Evolutionary conservation across 2,888 invertebrate species (phyloP), one percentile per base, ranked within the genome.

Genomic region (Alsophila aescularia): DNA sequence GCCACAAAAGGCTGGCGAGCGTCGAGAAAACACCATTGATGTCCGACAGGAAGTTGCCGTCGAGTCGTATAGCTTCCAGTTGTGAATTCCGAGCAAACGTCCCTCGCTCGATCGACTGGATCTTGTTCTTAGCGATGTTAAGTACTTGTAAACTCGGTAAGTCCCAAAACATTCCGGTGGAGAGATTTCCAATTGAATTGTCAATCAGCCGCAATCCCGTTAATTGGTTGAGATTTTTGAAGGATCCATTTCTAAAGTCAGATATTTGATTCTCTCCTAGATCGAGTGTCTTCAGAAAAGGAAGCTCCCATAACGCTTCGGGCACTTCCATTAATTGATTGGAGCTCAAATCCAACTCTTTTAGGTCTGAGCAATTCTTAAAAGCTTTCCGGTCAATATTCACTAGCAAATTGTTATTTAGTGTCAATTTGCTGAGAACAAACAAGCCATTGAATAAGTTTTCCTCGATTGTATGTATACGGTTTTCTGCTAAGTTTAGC

Each of bases 201-300:
- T 97, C 97, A 70, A 98, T 97, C 72, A 98, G 81, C 48, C 98
- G 93, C 54, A 99, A 90, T 13, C 97, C 96, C 50, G 96, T 97
- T 67, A 99, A 92, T 84, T 97, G 96, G 70, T 96, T 95, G 48
- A 98, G 92, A 80, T 97, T 96, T 77, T 94, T 94, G 77, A 98
- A 96, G 2, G 97, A 96, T 52, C 96, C 96, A 75, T 97, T 97
- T 75, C 93, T 94, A 66, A 99, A 95, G 47, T 94, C 93, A 34
- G 94, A 94, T 72, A 99, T 96, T 83, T 96, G 95, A 90, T 98
- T 99, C 86, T 98, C 97, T 43, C 97, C 98, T 73, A 99, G 92
- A 84, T 98, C 97, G 48, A 99, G 92, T 0, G 96, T 96, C 85
- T 97, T 96, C 62, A 98, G 89, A 81, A 97, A 95, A 42, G 95